phyloP scores from a whole-genome alignment of 2,797 vertebrate species.

The Propithecus perrieri region DNA sequence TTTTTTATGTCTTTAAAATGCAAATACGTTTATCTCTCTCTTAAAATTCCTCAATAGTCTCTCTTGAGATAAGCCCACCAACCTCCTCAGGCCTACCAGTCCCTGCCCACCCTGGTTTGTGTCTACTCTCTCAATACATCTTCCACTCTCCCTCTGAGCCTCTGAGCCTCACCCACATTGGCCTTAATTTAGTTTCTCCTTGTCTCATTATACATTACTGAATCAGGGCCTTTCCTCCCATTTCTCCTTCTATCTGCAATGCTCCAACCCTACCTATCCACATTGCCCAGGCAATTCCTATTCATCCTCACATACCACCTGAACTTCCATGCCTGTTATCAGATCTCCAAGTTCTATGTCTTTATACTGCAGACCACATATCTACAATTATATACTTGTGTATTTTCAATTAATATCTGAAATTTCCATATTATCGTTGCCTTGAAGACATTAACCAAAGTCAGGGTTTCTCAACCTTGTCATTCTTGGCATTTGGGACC shows the following conservation, averaged over 20 bases:
- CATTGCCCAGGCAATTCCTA: background rate
- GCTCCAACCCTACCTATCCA: background rate
- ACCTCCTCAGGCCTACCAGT: no score
- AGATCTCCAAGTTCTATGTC: background rate
- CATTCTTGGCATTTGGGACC: background rate
- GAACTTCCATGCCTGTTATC: background rate
- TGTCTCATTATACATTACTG: background rate
- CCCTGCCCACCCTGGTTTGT: background rate
- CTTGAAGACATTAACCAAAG: background rate
- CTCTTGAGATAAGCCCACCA: background rate
- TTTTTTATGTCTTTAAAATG: background rate
- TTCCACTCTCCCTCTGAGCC: no score
- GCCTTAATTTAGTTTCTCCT: background rate
- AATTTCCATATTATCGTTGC: background rate
- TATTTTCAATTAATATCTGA: background rate
- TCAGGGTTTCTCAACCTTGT: background rate
- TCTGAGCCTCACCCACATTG: background rate
- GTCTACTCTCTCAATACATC: no score
- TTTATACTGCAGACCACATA: background rate
- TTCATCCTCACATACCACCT: background rate
- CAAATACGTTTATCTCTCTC: no score
- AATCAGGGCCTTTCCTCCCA: background rate
- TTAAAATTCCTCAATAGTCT: background rate
- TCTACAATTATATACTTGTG: background rate
- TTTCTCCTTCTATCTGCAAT: accelerated